Percentiles rank a stretch among this genome's conserved stretches.
Conservation (phyloP, 1,140 invertebrate genomes). For the Cherax destructor region DNA sequence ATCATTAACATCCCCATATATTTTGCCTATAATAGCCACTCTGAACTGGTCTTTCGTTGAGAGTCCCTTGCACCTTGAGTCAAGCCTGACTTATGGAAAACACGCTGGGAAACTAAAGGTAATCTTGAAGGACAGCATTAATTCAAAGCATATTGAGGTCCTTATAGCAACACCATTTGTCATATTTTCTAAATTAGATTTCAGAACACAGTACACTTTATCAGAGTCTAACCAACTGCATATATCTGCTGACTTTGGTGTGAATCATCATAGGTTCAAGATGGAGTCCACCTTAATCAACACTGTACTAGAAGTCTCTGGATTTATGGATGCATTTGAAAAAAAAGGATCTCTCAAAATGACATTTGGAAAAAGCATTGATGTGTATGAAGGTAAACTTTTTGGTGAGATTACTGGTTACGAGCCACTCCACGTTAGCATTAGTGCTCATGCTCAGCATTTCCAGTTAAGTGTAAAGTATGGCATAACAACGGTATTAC, state of each 20-base stretch:
- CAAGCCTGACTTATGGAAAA: neutral
- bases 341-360: neutral
- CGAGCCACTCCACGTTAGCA: neutral
- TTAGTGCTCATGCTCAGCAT: neutral
- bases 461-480: constrained; percentile 9
- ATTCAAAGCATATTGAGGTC: neutral
- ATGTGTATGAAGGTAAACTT: neutral
- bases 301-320: neutral
- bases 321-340: neutral
- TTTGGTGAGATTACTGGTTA: too few species aligned
- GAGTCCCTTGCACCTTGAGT: neutral
- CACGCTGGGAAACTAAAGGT: neutral
- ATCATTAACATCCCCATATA: constrained; percentile 30
- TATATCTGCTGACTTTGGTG: neutral
- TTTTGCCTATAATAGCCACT: neutral
- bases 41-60: constrained; percentile 19
- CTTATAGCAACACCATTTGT: neutral
- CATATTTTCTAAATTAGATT: neutral
- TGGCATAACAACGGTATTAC: neutral
- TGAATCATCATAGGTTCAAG: constrained; percentile 12
- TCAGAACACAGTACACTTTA: neutral
- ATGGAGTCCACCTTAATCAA: neutral
- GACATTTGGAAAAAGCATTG: neutral
- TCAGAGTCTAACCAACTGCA: neutral
- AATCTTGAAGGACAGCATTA: neutral